A percentile compares a stretch with the other conserved stretches of the same genome.
phyloP scores from a whole-genome alignment of 2,113 vertebrate species.

The Grammomys dolichurus region DNA sequence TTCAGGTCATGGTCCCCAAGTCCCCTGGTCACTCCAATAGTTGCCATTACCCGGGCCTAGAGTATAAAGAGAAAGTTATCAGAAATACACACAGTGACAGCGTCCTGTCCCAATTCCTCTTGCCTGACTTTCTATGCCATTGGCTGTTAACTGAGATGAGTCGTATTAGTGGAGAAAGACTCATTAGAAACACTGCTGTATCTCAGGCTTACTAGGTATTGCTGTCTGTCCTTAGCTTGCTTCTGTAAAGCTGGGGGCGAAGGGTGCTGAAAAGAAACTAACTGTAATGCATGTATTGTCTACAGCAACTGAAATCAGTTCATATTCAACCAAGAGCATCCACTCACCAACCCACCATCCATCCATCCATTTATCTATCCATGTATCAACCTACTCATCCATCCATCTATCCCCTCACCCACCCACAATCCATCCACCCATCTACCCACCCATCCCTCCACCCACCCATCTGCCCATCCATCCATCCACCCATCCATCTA shows the following conservation, averaged over 20 bases:
- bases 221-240: background rate
- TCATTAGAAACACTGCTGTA: background rate
- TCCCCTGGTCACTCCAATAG: constrained; percentile 98
- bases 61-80: constrained; percentile 69
- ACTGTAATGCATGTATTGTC: background rate
- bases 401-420: background rate
- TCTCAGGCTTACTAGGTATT: background rate
- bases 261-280: background rate
- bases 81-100: constrained; percentile 22
- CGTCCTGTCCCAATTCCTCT: background rate
- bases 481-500: no score
- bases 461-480: no score
- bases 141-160: background rate
- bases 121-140: background rate
- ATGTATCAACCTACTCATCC: background rate
- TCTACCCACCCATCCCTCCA: no score
- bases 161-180: background rate
- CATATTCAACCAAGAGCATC: background rate
- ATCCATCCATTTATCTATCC: no score
- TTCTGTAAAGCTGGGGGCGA: background rate
- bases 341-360: background rate
- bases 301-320: background rate
- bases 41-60: constrained; percentile 98
- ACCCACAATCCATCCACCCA: no score
- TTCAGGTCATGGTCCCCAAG: constrained; percentile 98